Conservation (phyloP, 2,797 vertebrate species). For the Acomys russatus region DNA sequence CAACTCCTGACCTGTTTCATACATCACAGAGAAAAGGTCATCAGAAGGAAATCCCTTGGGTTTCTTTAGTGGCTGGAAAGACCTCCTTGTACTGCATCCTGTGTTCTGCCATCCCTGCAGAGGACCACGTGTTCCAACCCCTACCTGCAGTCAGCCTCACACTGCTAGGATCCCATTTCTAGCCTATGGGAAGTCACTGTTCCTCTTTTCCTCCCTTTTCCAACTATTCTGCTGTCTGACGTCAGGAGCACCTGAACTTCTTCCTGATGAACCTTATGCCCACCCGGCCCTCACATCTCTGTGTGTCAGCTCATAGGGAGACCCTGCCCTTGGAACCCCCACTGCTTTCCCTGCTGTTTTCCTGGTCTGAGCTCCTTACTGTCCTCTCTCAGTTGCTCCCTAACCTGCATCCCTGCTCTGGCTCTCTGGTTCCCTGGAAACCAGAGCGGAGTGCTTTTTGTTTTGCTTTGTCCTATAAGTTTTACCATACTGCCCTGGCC, state of each 20-base stretch:
- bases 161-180: background rate
- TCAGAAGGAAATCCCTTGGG: background rate
- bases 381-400: background rate
- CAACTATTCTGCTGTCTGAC: background rate
- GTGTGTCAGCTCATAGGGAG: background rate
- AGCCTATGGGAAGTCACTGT: background rate
- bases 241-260: background rate
- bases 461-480: background rate
- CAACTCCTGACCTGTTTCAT: background rate
- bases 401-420: background rate
- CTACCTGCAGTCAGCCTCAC: accelerated
- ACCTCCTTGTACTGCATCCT: background rate
- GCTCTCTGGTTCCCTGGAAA: background rate
- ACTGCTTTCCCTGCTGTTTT: background rate
- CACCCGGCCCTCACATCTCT: background rate
- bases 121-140: background rate
- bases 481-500: background rate
- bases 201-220: background rate
- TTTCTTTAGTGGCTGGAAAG: background rate
- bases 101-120: background rate
- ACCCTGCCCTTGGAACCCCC: background rate
- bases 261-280: background rate
- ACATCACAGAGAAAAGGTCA: background rate
- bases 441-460: background rate
- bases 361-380: background rate